Conservation (phyloP, 2,113 vertebrate species). For the Ia io region DNA sequence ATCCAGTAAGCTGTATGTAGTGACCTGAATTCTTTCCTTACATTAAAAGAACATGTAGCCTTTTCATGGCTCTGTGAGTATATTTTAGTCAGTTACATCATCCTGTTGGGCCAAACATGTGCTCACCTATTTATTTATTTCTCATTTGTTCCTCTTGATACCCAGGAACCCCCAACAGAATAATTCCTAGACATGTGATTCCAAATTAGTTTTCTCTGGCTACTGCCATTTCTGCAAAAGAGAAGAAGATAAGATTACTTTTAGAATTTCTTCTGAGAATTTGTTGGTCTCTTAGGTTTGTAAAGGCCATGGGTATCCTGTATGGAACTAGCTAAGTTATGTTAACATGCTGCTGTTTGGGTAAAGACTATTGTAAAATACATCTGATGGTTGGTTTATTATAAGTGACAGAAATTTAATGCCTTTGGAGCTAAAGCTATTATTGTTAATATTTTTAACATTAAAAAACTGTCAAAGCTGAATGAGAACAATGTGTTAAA, state of each 20-base stretch:
- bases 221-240: slow-evolving; percentile 49
- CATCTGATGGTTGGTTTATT: slow-evolving; percentile 40
- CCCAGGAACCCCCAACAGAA: not conserved
- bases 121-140: slow-evolving; percentile 50
- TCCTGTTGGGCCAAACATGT: not conserved
- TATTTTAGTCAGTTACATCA: slow-evolving; percentile 31
- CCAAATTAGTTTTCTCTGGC: slow-evolving; percentile 57
- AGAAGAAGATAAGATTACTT: slow-evolving; percentile 44
- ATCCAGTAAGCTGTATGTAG: not conserved
- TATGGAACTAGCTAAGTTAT: slow-evolving; percentile 37
- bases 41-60: not conserved
- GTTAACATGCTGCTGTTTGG: slow-evolving; percentile 40
- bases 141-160: slow-evolving; percentile 9
- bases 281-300: slow-evolving; percentile 44
- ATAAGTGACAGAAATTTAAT: slow-evolving; percentile 57
- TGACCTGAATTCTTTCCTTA: not conserved
- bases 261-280: slow-evolving; percentile 57
- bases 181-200: slow-evolving; percentile 43
- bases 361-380: slow-evolving; percentile 41
- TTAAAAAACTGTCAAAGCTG: slow-evolving; percentile 43
- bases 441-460: slow-evolving; percentile 64
- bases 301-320: not conserved
- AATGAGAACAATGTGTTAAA: slow-evolving; percentile 58
- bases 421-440: slow-evolving; percentile 33
- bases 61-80: not conserved